Percentiles rank a stretch among this genome's conserved stretches.
Evolutionary conservation across 1,140 invertebrate species (phyloP).

Genomic region (Pogonomyrmex barbatus): DNA sequence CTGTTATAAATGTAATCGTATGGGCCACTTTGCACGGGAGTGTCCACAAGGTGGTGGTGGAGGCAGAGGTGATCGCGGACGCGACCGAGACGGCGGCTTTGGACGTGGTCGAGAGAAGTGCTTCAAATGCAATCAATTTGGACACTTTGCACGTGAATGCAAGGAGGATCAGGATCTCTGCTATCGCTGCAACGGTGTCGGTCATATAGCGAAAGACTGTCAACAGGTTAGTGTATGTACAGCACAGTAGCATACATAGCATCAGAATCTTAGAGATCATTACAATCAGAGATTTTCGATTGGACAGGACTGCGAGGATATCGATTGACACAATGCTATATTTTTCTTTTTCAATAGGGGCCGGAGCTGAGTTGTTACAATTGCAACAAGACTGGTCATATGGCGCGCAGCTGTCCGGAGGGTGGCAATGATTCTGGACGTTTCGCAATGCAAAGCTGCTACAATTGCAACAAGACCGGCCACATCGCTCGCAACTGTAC

Average conservation of each 20-base stretch:
- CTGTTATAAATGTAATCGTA: conserved; percentile 96
- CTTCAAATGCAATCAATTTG: conserved; percentile 97
- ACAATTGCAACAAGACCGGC: conserved; percentile 95
- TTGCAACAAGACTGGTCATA: conserved; percentile 95
- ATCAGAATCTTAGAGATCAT: not conserved
- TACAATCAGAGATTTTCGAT: not conserved
- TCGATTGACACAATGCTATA: not conserved
- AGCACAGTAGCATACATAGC: too few relatives aligned
- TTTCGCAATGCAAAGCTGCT: conserved; percentile 89
- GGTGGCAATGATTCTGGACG: conserved; percentile 84
- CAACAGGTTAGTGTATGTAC: conserved; percentile 86
- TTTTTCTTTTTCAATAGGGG: conserved; percentile 81
- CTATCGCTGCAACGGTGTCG: conserved; percentile 94
- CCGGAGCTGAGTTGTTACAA: conserved; percentile 94
- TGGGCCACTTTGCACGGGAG: conserved; percentile 94
- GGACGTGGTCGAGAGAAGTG: conserved; percentile 92
- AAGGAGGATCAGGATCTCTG: conserved; percentile 94
- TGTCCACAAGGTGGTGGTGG: conserved; percentile 90
- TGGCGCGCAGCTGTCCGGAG: conserved; percentile 94
- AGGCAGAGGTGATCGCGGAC: conserved; percentile 85
- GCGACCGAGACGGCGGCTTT: conserved; percentile 87
- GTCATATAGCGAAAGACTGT: conserved; percentile 96
- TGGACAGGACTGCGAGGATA: too few relatives aligned
- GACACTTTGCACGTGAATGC: conserved; percentile 97
- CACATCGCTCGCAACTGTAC: conserved; percentile 96